phyloP scores from a whole-genome alignment of 2,797 vertebrate species.

The Chaunax sp. region DNA sequence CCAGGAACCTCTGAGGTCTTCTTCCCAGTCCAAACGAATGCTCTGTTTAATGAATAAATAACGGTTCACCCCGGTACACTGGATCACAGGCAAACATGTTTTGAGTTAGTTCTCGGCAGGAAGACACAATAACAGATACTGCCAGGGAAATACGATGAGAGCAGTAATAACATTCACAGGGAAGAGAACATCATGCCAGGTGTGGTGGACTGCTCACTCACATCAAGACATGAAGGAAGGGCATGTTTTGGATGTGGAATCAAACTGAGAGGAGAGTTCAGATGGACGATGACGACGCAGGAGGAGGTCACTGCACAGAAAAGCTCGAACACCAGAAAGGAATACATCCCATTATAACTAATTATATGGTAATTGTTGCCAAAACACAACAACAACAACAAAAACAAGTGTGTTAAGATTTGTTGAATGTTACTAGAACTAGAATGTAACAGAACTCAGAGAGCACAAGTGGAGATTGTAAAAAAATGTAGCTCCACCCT shows the following conservation, averaged over 20 bases:
- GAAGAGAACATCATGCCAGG: slow-evolving; percentile 47
- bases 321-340: not conserved
- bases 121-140: slow-evolving; percentile 69
- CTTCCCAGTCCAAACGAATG: slow-evolving; percentile 58
- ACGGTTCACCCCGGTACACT: slow-evolving; percentile 18
- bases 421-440: not conserved
- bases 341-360: not conserved
- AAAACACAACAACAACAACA: no score
- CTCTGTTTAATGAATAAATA: slow-evolving; percentile 76
- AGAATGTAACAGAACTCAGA: no score
- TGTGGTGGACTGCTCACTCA: slow-evolving; percentile 35
- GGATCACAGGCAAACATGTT: slow-evolving; percentile 74
- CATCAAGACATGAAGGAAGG: slow-evolving; percentile 48
- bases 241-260: slow-evolving; percentile 53
- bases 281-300: slow-evolving; percentile 31
- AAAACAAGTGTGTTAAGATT: not conserved
- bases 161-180: slow-evolving; percentile 65
- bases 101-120: slow-evolving; percentile 77
- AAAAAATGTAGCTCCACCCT: no score
- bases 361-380: no score
- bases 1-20: slow-evolving; percentile 55
- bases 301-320: slow-evolving; percentile 33
- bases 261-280: slow-evolving; percentile 38
- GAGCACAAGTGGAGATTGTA: no score
- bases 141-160: slow-evolving; percentile 72